A percentile compares a stretch with the other conserved stretches of the same genome.
These are phyloP conservation scores for Saccostrea cuccullata DNA, from an alignment of 1,140 invertebrate genomes.

Conservation along the genomic window DNA sequence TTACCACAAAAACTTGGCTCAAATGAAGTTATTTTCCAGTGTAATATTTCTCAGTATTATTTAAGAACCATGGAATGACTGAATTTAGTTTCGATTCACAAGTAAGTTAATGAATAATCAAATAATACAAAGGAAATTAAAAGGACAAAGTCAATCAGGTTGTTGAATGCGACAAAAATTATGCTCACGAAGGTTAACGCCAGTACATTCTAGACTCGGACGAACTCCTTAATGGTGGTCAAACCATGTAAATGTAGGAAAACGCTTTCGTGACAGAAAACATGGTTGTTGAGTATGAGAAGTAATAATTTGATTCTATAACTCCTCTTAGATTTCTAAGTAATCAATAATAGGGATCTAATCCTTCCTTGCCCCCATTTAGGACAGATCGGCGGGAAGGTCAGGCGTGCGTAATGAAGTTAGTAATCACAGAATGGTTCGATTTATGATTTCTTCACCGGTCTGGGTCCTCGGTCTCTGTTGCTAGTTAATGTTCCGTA, in stretches of 20 bases:
- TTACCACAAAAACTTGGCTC: background rate
- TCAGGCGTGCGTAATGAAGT: conserved; percentile 29
- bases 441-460: conserved; percentile 28
- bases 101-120: background rate
- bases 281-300: background rate
- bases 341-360: conserved; percentile 26
- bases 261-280: background rate
- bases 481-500: conserved; percentile 16
- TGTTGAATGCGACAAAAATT: background rate
- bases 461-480: background rate
- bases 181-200: background rate
- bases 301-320: conserved; percentile 26
- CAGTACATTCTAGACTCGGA: background rate
- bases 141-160: background rate
- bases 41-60: too few relatives aligned
- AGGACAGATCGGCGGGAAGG: background rate
- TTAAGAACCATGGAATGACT: background rate
- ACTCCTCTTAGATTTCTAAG: background rate
- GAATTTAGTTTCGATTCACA: background rate
- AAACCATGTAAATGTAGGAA: background rate
- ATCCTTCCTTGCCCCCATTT: conserved; percentile 1
- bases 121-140: background rate
- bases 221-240: background rate
- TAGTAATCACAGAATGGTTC: conserved; percentile 25
- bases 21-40: background rate